phyloP scores from a whole-genome alignment of 2,113 vertebrate species.

The Poeciliopsis prolifica region DNA sequence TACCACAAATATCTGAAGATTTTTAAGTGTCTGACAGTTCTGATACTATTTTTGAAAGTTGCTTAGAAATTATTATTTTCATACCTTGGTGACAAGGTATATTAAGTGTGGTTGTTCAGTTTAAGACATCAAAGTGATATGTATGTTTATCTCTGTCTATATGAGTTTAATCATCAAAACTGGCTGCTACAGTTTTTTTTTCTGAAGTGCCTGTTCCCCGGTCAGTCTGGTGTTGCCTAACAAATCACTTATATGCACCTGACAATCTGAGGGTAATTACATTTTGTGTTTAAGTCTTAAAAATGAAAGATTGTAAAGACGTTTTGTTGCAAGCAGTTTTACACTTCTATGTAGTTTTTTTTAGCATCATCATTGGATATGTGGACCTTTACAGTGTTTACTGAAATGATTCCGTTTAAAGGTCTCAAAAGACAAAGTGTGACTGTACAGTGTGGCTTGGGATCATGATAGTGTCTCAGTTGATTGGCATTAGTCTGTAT shows the following conservation, averaged over 20 bases:
- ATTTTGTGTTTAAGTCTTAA: slow-evolving; percentile 12
- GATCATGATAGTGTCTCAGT: slow-evolving; percentile 35
- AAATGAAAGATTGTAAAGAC: slow-evolving; percentile 19
- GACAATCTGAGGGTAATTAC: slow-evolving; percentile 16
- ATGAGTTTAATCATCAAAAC: slow-evolving; percentile 10
- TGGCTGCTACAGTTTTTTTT: slow-evolving; percentile 6
- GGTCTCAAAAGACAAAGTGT: slow-evolving; percentile 28
- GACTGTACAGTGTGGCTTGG: slow-evolving; percentile 41
- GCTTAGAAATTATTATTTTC: slow-evolving; percentile 30
- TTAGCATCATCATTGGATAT: slow-evolving; percentile 23
- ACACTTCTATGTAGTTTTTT: slow-evolving; percentile 30
- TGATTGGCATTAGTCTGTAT: slow-evolving; percentile 43
- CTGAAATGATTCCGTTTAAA: slow-evolving; percentile 39
- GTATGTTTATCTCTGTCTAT: slow-evolving; percentile 13
- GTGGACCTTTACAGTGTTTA: slow-evolving; percentile 32
- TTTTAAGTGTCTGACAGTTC: slow-evolving; percentile 33
- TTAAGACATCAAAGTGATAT: slow-evolving; percentile 34
- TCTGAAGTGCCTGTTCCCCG: background rate
- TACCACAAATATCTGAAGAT: slow-evolving; percentile 74
- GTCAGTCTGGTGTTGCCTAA: slow-evolving; percentile 1
- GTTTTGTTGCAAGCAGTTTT: slow-evolving; percentile 24
- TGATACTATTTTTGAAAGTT: slow-evolving; percentile 32
- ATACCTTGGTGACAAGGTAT: slow-evolving; percentile 20
- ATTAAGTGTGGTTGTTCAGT: slow-evolving; percentile 42
- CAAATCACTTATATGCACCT: slow-evolving; percentile 7